Percentiles rank a stretch among this genome's conserved stretches.
Conservation (phyloP, 2,113 vertebrate species). For the Calidris pugnax region DNA sequence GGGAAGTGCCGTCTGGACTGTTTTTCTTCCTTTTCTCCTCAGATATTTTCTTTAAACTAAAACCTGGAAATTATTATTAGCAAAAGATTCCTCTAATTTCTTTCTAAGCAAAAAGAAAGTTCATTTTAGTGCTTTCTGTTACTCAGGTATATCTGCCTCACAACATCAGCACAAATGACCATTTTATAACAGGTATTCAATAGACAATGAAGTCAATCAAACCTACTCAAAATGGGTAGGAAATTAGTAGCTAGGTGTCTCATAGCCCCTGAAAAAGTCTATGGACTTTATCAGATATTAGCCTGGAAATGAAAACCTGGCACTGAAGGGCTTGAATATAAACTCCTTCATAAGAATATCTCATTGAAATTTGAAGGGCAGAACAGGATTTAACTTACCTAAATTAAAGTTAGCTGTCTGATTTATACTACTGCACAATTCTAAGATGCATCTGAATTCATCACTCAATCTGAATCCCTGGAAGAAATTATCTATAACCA, state of each 20-base stretch:
- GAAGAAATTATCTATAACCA: not conserved
- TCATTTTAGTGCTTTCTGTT: not conserved
- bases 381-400: not conserved
- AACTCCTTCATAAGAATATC: not conserved
- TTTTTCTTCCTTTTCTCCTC: not conserved
- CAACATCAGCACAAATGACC: not conserved
- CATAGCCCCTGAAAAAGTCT: not conserved
- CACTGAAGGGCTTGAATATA: rapidly evolving
- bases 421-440: not conserved
- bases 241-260: not conserved
- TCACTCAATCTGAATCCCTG: not conserved
- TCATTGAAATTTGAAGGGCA: not conserved
- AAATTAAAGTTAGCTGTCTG: not conserved
- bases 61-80: not conserved
- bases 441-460: not conserved
- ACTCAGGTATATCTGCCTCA: not conserved
- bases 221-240: not conserved
- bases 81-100: not conserved
- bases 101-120: not conserved
- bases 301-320: not conserved
- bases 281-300: not conserved
- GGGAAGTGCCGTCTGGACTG: not conserved
- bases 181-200: not conserved
- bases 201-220: not conserved
- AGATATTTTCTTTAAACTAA: not conserved